phyloP scores from a whole-genome alignment of 2,888 invertebrate genomes.

The Hypomecis punctinalis region DNA sequence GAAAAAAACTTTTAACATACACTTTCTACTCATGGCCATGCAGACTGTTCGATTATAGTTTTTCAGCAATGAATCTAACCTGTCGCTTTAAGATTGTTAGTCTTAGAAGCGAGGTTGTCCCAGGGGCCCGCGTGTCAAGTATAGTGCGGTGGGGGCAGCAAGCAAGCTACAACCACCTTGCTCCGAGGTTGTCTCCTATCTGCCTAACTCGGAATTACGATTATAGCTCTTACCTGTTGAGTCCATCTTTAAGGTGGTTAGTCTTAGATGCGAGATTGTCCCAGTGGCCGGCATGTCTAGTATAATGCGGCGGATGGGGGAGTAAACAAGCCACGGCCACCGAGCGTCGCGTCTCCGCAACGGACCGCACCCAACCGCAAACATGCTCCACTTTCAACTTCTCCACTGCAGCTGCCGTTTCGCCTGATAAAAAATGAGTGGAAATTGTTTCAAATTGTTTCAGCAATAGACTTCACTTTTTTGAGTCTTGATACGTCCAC shows the following conservation, averaged over 20 bases:
- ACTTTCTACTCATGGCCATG: too few species aligned
- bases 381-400: slow-evolving; percentile 96
- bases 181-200: not conserved
- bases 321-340: slow-evolving; percentile 96
- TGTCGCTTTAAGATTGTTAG: not conserved
- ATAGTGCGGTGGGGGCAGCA: slow-evolving; percentile 57
- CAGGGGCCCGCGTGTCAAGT: slow-evolving; percentile 98
- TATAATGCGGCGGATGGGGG: slow-evolving; percentile 98
- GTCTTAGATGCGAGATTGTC: slow-evolving; percentile 94
- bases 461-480: too few species aligned
- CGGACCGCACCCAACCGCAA: slow-evolving; percentile 94
- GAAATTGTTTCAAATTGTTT: too few species aligned
- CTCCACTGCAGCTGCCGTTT: slow-evolving; percentile 94
- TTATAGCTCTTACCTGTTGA: slow-evolving; percentile 85
- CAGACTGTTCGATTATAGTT: too few species aligned
- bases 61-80: too few species aligned
- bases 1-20: too few species aligned
- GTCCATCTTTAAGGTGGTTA: slow-evolving; percentile 96
- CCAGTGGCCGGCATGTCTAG: slow-evolving; percentile 98
- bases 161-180: too few species aligned
- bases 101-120: slow-evolving; percentile 90
- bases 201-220: not conserved
- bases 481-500: too few species aligned
- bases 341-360: slow-evolving; percentile 93
- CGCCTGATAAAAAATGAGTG: slow-evolving; percentile 71